Evolutionary conservation across 1,140 invertebrate genomes (phyloP).

Genomic region (Eciton burchellii): DNA sequence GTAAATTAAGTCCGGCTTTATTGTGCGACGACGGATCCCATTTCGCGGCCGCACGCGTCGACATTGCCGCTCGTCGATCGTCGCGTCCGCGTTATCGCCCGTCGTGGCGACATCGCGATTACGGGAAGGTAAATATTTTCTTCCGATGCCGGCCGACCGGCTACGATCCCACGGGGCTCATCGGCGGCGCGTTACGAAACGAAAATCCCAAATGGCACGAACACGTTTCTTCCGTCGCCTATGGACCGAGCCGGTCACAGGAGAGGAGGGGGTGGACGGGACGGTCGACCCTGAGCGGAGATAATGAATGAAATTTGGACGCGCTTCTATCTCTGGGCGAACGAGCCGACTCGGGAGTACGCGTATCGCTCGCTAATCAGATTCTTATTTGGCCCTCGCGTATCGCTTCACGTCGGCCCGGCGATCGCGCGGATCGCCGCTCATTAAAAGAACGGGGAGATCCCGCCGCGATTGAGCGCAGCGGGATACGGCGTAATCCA

Average conservation of each 20-base stretch:
- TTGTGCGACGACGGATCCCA: slow-evolving; percentile 35
- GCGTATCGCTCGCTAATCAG: slow-evolving; percentile 31
- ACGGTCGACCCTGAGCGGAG: neutral
- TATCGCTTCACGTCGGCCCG: slow-evolving; percentile 16
- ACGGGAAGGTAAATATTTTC: slow-evolving; percentile 61
- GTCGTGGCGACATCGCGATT: slow-evolving; percentile 44
- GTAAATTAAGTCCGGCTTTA: slow-evolving; percentile 53
- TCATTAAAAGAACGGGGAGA: slow-evolving; percentile 7
- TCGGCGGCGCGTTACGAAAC: slow-evolving; percentile 24
- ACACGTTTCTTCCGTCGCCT: slow-evolving; percentile 4
- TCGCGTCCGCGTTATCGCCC: slow-evolving; percentile 37
- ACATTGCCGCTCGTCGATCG: neutral
- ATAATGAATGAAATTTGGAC: slow-evolving; percentile 35
- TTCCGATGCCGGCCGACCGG: neutral
- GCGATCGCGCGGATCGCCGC: neutral
- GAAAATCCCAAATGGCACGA: neutral
- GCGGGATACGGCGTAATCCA: neutral
- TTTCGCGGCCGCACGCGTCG: neutral
- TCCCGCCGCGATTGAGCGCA: neutral
- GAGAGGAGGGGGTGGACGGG: too few species aligned
- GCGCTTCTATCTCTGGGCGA: slow-evolving; percentile 1
- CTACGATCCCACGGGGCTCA: neutral
- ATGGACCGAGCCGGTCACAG: too few species aligned
- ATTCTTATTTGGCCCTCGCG: slow-evolving; percentile 32
- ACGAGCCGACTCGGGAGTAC: neutral